These are phyloP conservation scores for Meda fulgida DNA, from an alignment of 2,797 vertebrate genomes.

Conservation along the genomic window DNA sequence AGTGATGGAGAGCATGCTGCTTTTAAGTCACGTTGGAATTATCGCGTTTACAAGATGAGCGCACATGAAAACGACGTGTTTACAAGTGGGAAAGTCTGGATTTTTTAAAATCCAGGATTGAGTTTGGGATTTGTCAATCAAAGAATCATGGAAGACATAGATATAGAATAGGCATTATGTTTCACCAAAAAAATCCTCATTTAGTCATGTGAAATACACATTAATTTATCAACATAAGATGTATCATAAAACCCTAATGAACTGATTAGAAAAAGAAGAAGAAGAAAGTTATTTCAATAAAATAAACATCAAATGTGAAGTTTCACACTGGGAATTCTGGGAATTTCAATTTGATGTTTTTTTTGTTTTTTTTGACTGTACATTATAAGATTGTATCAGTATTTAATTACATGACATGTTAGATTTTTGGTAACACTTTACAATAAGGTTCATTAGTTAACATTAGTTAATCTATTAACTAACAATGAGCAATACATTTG, in stretches of 20 bases:
- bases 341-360: too few relatives aligned
- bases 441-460: too few relatives aligned
- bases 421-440: neutral
- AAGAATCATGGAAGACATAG: neutral
- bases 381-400: neutral
- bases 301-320: too few relatives aligned
- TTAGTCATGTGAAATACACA: neutral
- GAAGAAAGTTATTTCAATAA: too few relatives aligned
- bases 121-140: neutral
- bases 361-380: too few relatives aligned
- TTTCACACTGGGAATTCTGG: too few relatives aligned
- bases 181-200: neutral
- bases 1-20: neutral
- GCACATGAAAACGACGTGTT: neutral
- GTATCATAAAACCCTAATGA: neutral
- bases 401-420: neutral
- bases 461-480: too few relatives aligned
- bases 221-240: neutral
- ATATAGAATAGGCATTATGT: neutral
- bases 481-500: too few relatives aligned
- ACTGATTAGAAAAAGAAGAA: too few relatives aligned
- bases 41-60: neutral
- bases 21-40: neutral
- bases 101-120: too few relatives aligned
- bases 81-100: neutral